phyloP scores from a whole-genome alignment of 1,140 invertebrate species.

The Acyrthosiphon pisum region DNA sequence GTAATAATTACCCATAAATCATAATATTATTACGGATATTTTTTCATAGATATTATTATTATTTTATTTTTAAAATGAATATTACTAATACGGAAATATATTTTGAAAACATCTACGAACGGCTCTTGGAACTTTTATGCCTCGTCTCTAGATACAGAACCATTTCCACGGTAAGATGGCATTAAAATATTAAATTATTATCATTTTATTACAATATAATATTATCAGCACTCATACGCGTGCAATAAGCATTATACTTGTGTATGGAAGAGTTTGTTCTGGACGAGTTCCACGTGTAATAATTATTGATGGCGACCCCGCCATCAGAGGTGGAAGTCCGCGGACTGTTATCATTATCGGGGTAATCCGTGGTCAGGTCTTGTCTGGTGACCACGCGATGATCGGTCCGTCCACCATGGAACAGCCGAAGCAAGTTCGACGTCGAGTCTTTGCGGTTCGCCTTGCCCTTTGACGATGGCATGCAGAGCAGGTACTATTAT shows the following conservation, averaged over 20 bases:
- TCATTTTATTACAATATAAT: neutral
- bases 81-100: no score
- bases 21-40: no score
- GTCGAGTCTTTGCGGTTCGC: neutral
- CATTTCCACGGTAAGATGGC: no score
- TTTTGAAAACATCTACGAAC: no score
- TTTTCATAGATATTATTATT: no score
- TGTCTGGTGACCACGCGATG: neutral
- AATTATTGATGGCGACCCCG: neutral
- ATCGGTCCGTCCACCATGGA: neutral
- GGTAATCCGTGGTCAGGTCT: neutral
- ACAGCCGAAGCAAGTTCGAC: neutral
- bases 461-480: neutral
- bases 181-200: neutral
- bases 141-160: no score
- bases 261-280: conserved; percentile 12
- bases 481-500: neutral
- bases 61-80: no score
- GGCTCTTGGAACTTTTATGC: no score
- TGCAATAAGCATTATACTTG: neutral
- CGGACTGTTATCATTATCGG: neutral
- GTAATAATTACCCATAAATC: no score
- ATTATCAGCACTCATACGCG: neutral
- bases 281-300: conserved; percentile 47
- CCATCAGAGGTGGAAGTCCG: neutral